Percentiles rank a stretch among this genome's conserved stretches.
Evolutionary conservation across 2,888 invertebrate species (phyloP).

Genomic region (Mantis religiosa): DNA sequence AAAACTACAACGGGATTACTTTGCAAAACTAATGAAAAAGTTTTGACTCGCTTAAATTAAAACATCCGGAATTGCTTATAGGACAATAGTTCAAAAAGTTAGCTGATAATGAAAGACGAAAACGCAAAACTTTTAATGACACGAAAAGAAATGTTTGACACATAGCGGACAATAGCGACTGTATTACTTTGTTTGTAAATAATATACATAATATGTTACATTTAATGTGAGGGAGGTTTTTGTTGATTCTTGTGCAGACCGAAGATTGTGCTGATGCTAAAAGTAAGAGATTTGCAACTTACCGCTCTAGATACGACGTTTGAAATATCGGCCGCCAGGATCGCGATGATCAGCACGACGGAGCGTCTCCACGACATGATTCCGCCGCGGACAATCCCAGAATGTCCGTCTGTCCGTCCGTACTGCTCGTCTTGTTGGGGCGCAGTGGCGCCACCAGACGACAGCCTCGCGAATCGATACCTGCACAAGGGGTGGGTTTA

Average conservation of each 20-base stretch:
- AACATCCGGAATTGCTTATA: too few species aligned
- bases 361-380: constrained; percentile 7
- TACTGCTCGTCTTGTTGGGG: not conserved
- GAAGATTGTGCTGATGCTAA: not conserved
- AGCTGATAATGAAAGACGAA: too few species aligned
- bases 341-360: constrained; percentile 7
- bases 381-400: not conserved
- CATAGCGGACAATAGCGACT: too few species aligned
- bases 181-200: not conserved
- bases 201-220: not conserved
- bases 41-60: too few species aligned
- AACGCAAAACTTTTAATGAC: too few species aligned
- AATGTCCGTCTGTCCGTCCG: not conserved
- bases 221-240: not conserved
- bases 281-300: not conserved
- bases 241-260: not conserved
- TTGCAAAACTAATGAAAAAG: too few species aligned
- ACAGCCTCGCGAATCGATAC: not conserved
- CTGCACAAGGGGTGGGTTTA: not conserved
- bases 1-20: too few species aligned
- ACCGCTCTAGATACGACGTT: constrained; percentile 10
- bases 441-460: not conserved
- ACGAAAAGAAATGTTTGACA: too few species aligned
- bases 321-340: not conserved
- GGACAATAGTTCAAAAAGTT: too few species aligned